phyloP scores from a whole-genome alignment of 2,113 vertebrate genomes.

The Smithornis capensis region DNA sequence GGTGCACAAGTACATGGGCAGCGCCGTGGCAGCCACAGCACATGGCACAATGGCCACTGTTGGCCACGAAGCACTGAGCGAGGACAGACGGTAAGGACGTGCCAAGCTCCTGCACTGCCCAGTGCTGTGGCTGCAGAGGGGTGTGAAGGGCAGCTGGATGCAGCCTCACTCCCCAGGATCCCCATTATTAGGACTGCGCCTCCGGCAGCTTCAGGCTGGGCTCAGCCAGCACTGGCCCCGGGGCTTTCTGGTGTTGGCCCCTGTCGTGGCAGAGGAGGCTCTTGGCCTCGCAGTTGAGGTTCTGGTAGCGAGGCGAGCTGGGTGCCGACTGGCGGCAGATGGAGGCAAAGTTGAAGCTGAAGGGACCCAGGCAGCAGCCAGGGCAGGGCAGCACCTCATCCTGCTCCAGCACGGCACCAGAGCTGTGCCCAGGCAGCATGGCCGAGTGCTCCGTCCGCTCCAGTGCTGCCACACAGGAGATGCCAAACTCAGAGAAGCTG shows the following conservation, averaged over 20 bases:
- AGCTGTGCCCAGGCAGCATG: constrained; percentile 58
- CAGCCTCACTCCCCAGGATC: not conserved
- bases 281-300: constrained; percentile 83
- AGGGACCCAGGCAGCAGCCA: constrained; percentile 82
- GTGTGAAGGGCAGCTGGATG: not conserved
- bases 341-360: constrained; percentile 83
- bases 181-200: constrained; percentile 78
- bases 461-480: constrained; percentile 1
- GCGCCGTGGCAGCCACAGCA: rapidly evolving
- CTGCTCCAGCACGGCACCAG: constrained; percentile 72
- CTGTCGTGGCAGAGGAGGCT: constrained; percentile 76
- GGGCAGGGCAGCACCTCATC: constrained; percentile 88
- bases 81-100: rapidly evolving
- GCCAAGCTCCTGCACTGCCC: not conserved
- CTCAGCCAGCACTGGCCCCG: constrained; percentile 39
- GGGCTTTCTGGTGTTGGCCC: constrained; percentile 53
- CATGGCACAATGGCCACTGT: not conserved
- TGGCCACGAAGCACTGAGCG: rapidly evolving
- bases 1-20: not conserved
- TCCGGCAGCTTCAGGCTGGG: constrained; percentile 85
- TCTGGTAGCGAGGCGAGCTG: constrained; percentile 81
- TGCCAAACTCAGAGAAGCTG: constrained; percentile 56
- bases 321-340: constrained; percentile 81
- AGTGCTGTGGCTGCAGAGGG: not conserved
- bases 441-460: constrained; percentile 40